phyloP scores from a whole-genome alignment of 1,140 invertebrate genomes.

The Palaemon carinicauda region DNA sequence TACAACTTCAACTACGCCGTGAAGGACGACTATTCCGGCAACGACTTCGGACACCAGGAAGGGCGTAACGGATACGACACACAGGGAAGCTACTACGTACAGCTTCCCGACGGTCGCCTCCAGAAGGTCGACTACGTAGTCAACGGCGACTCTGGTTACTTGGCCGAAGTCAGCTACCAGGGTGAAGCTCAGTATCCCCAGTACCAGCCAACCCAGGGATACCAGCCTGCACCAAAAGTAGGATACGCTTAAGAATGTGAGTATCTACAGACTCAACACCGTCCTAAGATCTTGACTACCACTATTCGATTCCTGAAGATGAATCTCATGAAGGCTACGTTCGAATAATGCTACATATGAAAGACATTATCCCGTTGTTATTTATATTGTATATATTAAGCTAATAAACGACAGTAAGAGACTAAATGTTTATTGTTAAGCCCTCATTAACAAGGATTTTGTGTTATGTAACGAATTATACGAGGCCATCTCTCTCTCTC shows the following conservation, averaged over 20 bases:
- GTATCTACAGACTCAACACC: no score
- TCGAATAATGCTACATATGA: neutral
- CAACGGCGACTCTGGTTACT: neutral
- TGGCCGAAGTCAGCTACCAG: neutral
- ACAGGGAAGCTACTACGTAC: neutral
- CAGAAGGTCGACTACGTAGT: neutral
- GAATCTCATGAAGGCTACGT: neutral
- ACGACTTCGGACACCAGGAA: neutral
- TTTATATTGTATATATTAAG: no score
- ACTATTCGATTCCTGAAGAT: neutral
- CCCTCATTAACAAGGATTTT: no score
- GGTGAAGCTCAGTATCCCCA: neutral
- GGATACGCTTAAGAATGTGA: no score
- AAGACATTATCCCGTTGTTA: no score
- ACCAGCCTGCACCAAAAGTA: neutral
- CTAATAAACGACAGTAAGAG: no score
- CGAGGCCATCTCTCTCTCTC: no score
- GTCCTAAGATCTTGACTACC: no score
- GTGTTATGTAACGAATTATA: no score
- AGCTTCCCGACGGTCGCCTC: neutral
- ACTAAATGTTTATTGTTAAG: no score
- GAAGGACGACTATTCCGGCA: neutral
- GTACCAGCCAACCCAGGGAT: neutral
- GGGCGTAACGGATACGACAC: neutral
- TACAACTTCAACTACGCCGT: slow-evolving; percentile 1